A percentile compares a stretch with the other conserved stretches of the same genome.
phyloP scores from a whole-genome alignment of 2,888 invertebrate species.

The Phragmatobia fuliginosa region DNA sequence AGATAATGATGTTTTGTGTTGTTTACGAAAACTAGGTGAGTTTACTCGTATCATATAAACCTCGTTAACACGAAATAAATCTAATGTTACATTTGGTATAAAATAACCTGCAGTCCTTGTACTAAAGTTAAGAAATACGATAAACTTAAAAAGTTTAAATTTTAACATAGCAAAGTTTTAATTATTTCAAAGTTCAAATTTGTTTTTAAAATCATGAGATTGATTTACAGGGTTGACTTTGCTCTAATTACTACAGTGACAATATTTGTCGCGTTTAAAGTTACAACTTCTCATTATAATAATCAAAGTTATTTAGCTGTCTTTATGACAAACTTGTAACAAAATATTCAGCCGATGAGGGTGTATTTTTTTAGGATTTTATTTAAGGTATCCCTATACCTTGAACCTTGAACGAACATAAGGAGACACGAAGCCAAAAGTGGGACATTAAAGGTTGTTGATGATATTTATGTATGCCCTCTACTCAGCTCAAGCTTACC shows the following conservation, averaged over 20 bases:
- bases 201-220: constrained; percentile 30
- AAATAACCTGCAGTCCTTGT: constrained; percentile 13
- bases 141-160: constrained; percentile 22
- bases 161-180: constrained; percentile 39
- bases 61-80: constrained; percentile 10
- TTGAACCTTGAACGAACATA: too few relatives aligned
- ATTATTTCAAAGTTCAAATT: constrained; percentile 39
- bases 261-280: neutral
- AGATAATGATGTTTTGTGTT: too few relatives aligned
- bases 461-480: too few relatives aligned
- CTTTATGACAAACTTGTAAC: too few relatives aligned
- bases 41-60: neutral
- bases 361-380: too few relatives aligned
- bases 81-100: neutral
- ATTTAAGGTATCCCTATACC: too few relatives aligned
- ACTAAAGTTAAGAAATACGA: constrained; percentile 20
- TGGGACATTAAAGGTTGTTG: too few relatives aligned
- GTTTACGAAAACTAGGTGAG: constrained; percentile 10
- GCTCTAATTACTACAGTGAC: neutral
- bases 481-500: too few relatives aligned
- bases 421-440: too few relatives aligned
- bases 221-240: constrained; percentile 31
- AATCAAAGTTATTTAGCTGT: neutral
- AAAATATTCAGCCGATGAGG: too few relatives aligned
- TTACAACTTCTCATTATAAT: neutral